phyloP scores from a whole-genome alignment of 2,888 invertebrate species.

The Zele albiditarsus region DNA sequence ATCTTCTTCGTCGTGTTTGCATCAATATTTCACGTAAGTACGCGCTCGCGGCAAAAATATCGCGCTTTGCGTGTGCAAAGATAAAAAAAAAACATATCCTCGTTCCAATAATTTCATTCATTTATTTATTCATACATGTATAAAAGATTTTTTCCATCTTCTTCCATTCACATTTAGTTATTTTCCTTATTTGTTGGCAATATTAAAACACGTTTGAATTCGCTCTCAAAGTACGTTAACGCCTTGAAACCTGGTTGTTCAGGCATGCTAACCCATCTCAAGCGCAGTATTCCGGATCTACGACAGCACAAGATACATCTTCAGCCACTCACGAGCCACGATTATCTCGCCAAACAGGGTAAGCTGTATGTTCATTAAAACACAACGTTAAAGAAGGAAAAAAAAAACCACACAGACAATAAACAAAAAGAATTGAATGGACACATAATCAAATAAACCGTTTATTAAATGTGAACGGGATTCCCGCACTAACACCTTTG shows the following conservation, averaged over 20 bases:
- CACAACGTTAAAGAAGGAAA: not conserved
- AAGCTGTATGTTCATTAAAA: constrained; percentile 56
- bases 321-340: constrained; percentile 85
- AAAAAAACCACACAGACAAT: not conserved
- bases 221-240: constrained; percentile 57
- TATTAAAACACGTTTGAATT: constrained; percentile 33
- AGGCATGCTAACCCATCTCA: constrained; percentile 92
- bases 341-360: constrained; percentile 72
- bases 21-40: constrained; percentile 25
- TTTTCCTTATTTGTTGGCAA: constrained; percentile 17
- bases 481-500: constrained; percentile 38
- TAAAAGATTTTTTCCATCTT: not conserved
- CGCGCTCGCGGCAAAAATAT: constrained; percentile 49
- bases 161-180: not conserved
- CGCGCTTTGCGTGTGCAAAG: constrained; percentile 55
- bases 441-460: not conserved
- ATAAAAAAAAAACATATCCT: constrained; percentile 6
- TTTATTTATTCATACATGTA: not conserved
- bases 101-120: not conserved
- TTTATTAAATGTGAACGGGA: constrained; percentile 8
- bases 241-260: constrained; percentile 75
- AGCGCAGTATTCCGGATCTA: constrained; percentile 91
- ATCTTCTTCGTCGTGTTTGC: constrained; percentile 1
- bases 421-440: constrained; percentile 27
- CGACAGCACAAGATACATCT: constrained; percentile 83